Conservation (phyloP, 2,888 invertebrate genomes). For the Volucella bombylans region DNA sequence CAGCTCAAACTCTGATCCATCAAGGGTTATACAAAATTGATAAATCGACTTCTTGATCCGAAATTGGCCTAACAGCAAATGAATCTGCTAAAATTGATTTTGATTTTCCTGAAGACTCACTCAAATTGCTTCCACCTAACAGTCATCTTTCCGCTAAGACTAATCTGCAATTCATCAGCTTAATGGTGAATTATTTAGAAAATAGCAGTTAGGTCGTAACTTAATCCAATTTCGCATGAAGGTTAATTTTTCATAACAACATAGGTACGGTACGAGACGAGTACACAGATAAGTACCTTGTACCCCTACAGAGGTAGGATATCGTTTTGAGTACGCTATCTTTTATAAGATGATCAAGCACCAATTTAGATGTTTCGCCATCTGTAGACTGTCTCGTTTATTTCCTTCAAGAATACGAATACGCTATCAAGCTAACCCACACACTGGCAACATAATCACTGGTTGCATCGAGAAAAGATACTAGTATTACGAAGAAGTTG, state of each 20-base stretch:
- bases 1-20: too few species aligned
- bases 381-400: neutral
- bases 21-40: too few species aligned
- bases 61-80: too few species aligned
- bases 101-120: too few species aligned
- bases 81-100: too few species aligned
- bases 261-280: too few species aligned
- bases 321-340: slow-evolving; percentile 30
- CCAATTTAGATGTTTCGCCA: slow-evolving; percentile 30
- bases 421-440: slow-evolving; percentile 1
- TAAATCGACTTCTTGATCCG: too few species aligned
- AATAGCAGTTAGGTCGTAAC: slow-evolving; percentile 29
- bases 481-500: slow-evolving; percentile 45
- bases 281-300: too few species aligned
- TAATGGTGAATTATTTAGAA: slow-evolving; percentile 12
- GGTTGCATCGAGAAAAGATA: slow-evolving; percentile 44
- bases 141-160: too few species aligned
- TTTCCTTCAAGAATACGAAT: slow-evolving; percentile 25
- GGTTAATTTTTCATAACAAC: slow-evolving; percentile 69
- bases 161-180: too few species aligned
- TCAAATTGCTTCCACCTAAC: too few species aligned
- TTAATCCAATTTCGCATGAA: slow-evolving; percentile 64
- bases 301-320: slow-evolving; percentile 8
- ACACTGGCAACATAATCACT: slow-evolving; percentile 37
- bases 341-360: slow-evolving; percentile 33